Percentiles rank a stretch among this genome's conserved stretches.
Evolutionary conservation across 35 echinoderm and acorn worm species (phyloP).

Genomic region (Ophioderma brevispina): DNA sequence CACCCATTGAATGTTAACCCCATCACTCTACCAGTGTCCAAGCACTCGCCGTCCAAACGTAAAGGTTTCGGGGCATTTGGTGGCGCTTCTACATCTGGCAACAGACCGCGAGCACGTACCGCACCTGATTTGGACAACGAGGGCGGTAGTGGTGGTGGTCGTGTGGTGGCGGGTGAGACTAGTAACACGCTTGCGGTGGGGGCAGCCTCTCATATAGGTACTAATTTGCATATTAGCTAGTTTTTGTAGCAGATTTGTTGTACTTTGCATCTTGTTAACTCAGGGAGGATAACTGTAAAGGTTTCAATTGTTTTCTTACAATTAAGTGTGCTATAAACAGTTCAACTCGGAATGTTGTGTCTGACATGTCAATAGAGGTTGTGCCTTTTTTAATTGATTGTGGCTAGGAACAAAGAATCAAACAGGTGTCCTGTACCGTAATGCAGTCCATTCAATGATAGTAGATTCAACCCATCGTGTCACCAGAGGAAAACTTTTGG

Average conservation of each 20-base stretch:
- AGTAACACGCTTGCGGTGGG: too few relatives aligned
- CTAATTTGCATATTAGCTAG: neutral
- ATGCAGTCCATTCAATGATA: too few relatives aligned
- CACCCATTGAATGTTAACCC: neutral
- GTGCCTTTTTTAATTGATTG: too few relatives aligned
- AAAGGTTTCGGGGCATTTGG: constrained; percentile 74
- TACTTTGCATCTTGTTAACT: neutral
- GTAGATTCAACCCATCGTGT: too few relatives aligned
- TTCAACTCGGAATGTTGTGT: too few relatives aligned
- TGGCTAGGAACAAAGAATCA: too few relatives aligned
- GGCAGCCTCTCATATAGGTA: neutral
- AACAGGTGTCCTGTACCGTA: too few relatives aligned
- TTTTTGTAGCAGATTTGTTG: neutral
- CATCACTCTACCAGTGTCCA: constrained; percentile 40
- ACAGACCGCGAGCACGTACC: constrained; percentile 41
- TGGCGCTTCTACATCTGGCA: constrained; percentile 36
- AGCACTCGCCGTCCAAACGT: constrained; percentile 95
- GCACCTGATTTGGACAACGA: constrained; percentile 17
- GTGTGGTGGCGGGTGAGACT: neutral
- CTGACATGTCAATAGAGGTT: too few relatives aligned
- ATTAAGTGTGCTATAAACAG: too few relatives aligned
- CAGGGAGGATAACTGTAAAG: too few relatives aligned
- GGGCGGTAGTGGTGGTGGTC: neutral
- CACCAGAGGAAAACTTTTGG: too few relatives aligned
- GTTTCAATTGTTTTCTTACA: too few relatives aligned